These are phyloP conservation scores for Amblyteles armatorius DNA, from an alignment of 2,888 invertebrate species.

Conservation along the genomic window DNA sequence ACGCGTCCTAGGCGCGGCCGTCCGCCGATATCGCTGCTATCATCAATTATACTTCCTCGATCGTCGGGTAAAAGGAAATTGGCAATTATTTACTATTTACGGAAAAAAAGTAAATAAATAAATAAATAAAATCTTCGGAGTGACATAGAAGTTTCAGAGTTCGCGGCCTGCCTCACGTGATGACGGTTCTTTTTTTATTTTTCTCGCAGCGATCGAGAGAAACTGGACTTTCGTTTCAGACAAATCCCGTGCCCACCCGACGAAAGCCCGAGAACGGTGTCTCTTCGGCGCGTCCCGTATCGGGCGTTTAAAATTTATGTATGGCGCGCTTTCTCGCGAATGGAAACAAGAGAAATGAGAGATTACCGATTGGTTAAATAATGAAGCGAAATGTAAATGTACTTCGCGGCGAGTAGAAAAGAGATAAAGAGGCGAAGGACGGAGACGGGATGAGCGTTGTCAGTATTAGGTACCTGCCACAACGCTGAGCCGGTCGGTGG, in stretches of 20 bases:
- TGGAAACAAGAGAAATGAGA: slow-evolving; percentile 72
- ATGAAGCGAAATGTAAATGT: slow-evolving; percentile 79
- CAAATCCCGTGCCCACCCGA: not conserved
- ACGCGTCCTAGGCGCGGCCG: slow-evolving; percentile 17
- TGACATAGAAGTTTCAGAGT: not conserved
- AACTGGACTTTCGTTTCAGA: not conserved
- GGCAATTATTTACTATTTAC: slow-evolving; percentile 11
- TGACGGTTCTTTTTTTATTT: not conserved
- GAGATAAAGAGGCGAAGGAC: slow-evolving; percentile 66
- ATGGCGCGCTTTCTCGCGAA: slow-evolving; percentile 52
- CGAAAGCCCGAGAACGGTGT: not conserved
- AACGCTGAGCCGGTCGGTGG: not conserved
- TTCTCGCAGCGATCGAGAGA: not conserved
- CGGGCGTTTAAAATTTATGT: slow-evolving; percentile 65
- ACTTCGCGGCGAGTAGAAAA: slow-evolving; percentile 68
- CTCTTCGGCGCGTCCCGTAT: not conserved
- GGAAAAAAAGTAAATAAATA: not conserved
- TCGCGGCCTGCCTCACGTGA: too few species aligned
- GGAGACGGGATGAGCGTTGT: slow-evolving; percentile 29
- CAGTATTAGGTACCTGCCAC: slow-evolving; percentile 22
- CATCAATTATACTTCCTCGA: slow-evolving; percentile 53
- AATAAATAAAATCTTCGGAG: not conserved
- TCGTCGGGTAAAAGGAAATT: slow-evolving; percentile 21
- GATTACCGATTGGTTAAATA: slow-evolving; percentile 78
- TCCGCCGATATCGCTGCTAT: slow-evolving; percentile 18